Base-by-base conservation (phyloP, 2,797 vertebrate genomes). In the Thripadectes ignobilis region DNA sequence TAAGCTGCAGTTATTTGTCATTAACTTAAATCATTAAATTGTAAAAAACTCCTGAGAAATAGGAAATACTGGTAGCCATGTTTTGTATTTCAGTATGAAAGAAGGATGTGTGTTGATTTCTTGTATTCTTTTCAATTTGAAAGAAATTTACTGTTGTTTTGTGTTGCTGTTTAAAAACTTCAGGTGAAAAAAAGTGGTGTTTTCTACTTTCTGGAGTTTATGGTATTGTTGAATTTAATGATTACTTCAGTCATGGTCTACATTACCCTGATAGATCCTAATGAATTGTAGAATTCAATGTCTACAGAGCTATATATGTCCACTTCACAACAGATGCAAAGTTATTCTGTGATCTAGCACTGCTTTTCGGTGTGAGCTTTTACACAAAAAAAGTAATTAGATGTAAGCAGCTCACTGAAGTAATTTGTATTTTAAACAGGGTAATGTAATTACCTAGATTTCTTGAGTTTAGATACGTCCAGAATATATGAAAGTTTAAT, bases 371-470 rank as follows among this genome's bases (percentile, higher is more conserved):
- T 49, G 74, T 69, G 79, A 94, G 95, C 49, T 96, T 79, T 93
- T 97, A 68, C n/a, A 91, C 74, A 92, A 61, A 95, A 95, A 97
- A 94, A 91, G 96, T 94, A 96, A 97, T 97, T 96, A 92, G 85
- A 95, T 97, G 93, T 92, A 97, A 95, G 80, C 81, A 95, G 93
- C 95, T 98, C 95, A 94, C 32, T 36, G 85, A 97, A 96, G 93
- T 97, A 96, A 98, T 97, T 98, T 97, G 95, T 97, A 54, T 97
- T 98, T 98, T 98, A 98, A 98, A 98, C 97, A 97, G 97, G 95
- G 86, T 97, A 93, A 96, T 97, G 68, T 89, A 98, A 97, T 98
- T 98, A 98, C 86, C 78, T 85, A 73, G 92, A 79, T 94, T 95
- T 95, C 92, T 95, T 92, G 52, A 93, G 92, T 97, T 91, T 86